phyloP scores from a whole-genome alignment of 35 echinoderm and acorn worm species.

The Heliocidaris erythrogramma region DNA sequence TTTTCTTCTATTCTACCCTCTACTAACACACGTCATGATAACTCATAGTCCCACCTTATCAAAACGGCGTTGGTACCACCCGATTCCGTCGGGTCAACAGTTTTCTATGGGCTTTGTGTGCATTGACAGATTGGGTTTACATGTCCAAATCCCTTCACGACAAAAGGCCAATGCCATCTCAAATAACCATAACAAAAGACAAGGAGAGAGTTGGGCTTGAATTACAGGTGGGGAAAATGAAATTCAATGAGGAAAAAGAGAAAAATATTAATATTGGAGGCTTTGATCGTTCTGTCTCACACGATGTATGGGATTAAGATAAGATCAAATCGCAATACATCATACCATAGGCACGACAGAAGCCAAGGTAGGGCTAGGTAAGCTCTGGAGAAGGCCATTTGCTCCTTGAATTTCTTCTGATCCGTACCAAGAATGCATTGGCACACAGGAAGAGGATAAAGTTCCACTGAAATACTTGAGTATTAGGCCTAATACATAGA shows the following conservation, averaged over 20 bases:
- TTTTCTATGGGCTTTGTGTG: slow-evolving; percentile 18
- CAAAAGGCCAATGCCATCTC: slow-evolving; percentile 34
- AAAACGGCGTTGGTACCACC: not conserved
- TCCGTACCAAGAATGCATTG: not conserved
- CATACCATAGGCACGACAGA: not conserved
- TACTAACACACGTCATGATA: not conserved
- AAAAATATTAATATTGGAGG: slow-evolving; percentile 18
- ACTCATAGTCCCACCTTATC: not conserved
- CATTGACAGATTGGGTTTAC: slow-evolving; percentile 9
- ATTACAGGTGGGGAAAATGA: slow-evolving; percentile 9
- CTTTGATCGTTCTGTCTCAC: not conserved
- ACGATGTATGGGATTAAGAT: not conserved
- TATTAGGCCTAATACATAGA: no score
- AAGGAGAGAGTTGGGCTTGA: not conserved
- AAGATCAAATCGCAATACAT: not conserved
- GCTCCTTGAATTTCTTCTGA: not conserved
- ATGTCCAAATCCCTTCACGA: not conserved
- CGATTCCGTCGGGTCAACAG: slow-evolving; percentile 8
- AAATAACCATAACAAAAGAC: slow-evolving; percentile 29
- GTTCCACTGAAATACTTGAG: no score
- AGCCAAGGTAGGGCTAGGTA: not conserved
- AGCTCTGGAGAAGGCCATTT: not conserved
- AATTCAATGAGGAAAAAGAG: not conserved
- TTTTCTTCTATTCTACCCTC: not conserved
- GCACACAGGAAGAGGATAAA: no score